These are phyloP conservation scores for Myotis pilosus DNA, from an alignment of 2,797 vertebrate species.

Conservation along the genomic window DNA sequence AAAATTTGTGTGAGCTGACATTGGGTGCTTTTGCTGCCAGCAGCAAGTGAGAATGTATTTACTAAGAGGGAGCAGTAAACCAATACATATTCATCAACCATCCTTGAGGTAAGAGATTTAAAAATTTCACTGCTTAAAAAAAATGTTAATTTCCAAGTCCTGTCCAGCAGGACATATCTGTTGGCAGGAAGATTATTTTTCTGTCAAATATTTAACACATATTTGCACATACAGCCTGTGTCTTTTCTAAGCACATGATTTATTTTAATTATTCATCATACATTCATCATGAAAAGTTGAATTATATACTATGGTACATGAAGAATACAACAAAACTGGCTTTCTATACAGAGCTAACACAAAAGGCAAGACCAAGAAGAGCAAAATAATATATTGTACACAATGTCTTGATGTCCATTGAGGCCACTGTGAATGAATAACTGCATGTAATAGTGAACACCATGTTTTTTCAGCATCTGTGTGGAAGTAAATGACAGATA, in stretches of 20 bases:
- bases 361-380: slow-evolving; percentile 79
- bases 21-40: slow-evolving; percentile 73
- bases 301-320: slow-evolving; percentile 70
- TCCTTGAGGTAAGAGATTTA: slow-evolving; percentile 82
- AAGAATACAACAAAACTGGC: slow-evolving; percentile 65
- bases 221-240: slow-evolving; percentile 78
- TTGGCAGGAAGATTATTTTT: slow-evolving; percentile 81
- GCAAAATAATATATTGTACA: slow-evolving; percentile 68
- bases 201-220: slow-evolving; percentile 79
- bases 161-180: slow-evolving; percentile 83
- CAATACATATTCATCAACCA: slow-evolving; percentile 67
- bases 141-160: slow-evolving; percentile 80
- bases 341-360: slow-evolving; percentile 75
- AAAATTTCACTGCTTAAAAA: slow-evolving; percentile 80
- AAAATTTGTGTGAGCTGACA: slow-evolving; percentile 39
- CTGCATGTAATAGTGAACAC: slow-evolving; percentile 9
- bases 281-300: slow-evolving; percentile 80
- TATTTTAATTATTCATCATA: slow-evolving; percentile 77
- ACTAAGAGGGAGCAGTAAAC: slow-evolving; percentile 73
- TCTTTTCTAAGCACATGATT: slow-evolving; percentile 75
- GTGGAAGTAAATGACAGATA: slow-evolving; percentile 52
- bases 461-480: slow-evolving; percentile 36
- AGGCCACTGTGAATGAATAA: slow-evolving; percentile 49
- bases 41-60: slow-evolving; percentile 65
- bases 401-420: slow-evolving; percentile 49